Conservation (phyloP, 2,888 invertebrate genomes). For the Netelia inedita region DNA sequence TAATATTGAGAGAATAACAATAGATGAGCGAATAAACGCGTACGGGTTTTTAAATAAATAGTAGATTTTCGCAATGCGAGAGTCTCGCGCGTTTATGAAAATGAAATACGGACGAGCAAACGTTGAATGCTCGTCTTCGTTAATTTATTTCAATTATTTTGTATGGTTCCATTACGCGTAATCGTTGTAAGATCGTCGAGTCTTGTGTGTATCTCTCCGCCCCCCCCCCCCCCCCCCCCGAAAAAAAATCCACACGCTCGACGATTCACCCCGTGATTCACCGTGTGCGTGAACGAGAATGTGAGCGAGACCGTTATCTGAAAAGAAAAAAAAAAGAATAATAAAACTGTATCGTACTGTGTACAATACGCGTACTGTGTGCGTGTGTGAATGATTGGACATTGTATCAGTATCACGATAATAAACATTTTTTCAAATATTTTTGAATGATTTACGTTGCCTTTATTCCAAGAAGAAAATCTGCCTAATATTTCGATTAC, state of each 20-base stretch:
- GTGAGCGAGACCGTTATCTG: constrained; percentile 52
- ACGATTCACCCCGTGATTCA: constrained; percentile 69
- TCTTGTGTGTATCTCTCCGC: constrained; percentile 27
- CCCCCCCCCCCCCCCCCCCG: too few species aligned
- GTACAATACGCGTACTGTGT: constrained; percentile 79
- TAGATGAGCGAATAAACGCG: constrained; percentile 37
- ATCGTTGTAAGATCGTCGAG: constrained; percentile 71
- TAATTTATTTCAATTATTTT: constrained; percentile 83
- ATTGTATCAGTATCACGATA: constrained; percentile 81
- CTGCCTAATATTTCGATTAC: too few species aligned
- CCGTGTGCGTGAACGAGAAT: constrained; percentile 67
- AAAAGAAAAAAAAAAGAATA: constrained; percentile 31
- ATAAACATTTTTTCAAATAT: constrained; percentile 83
- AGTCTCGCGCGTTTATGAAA: constrained; percentile 37
- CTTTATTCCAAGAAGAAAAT: not conserved
- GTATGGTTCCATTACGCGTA: constrained; percentile 80
- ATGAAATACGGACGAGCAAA: constrained; percentile 7
- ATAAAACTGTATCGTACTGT: constrained; percentile 79
- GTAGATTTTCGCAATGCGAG: constrained; percentile 24
- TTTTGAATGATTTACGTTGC: constrained; percentile 59
- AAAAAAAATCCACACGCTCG: constrained; percentile 29
- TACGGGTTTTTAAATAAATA: constrained; percentile 41
- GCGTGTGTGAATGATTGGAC: constrained; percentile 75
- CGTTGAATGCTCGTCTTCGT: constrained; percentile 73
- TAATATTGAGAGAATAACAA: constrained; percentile 45